Conservation (phyloP, 2,113 vertebrate species). For the Cyphomyrus discorhynchus region DNA sequence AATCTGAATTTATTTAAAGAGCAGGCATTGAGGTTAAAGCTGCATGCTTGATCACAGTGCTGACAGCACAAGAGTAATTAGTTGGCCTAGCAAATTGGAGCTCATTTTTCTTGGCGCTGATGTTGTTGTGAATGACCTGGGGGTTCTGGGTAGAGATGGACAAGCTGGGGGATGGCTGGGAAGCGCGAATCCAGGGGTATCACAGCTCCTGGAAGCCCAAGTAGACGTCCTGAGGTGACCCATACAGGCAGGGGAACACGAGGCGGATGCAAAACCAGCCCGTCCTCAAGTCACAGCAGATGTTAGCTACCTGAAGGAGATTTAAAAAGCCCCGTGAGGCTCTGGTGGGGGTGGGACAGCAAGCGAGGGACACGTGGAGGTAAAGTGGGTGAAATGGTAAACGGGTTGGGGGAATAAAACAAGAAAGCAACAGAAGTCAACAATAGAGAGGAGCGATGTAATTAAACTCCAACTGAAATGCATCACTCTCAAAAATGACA, state of each 20-base stretch:
- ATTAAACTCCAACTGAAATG: background rate
- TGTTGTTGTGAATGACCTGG: conserved; percentile 12
- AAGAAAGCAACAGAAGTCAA: background rate
- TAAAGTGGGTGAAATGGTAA: background rate
- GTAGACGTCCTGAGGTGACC: background rate
- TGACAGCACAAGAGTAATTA: conserved; percentile 18
- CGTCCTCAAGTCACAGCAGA: background rate
- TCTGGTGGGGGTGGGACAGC: background rate
- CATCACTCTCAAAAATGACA: background rate
- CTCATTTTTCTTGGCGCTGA: conserved; percentile 15
- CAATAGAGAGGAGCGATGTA: background rate
- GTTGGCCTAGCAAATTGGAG: conserved; percentile 12
- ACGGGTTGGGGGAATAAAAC: background rate
- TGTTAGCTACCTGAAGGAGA: background rate
- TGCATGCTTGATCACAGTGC: conserved; percentile 1
- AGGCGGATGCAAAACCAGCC: background rate
- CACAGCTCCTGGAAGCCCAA: background rate
- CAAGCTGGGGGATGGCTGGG: background rate
- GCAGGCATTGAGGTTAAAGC: background rate
- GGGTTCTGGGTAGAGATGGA: conserved; percentile 1
- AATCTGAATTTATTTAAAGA: background rate
- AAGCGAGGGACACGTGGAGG: background rate
- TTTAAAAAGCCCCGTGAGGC: background rate
- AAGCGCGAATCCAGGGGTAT: background rate
- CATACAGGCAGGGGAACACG: background rate